Base-by-base conservation (phyloP, 1,140 invertebrate species). In the Brachionus manjavacas region DNA sequence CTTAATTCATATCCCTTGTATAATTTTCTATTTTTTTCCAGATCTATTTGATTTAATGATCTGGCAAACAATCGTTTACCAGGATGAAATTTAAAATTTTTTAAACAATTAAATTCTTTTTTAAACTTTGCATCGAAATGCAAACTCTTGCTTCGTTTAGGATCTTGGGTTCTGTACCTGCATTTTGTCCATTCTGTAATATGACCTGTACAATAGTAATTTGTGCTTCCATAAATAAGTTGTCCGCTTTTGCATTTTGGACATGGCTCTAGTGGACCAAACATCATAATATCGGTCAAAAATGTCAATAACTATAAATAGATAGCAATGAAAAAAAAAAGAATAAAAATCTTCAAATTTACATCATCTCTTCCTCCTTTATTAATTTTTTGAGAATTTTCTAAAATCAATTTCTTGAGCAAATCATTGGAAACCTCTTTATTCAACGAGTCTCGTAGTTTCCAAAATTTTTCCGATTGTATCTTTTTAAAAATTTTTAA, bases 141-240 rank as follows among this genome's bases (percentile, higher is more conserved):
- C 86, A 96, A 95, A 64, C 91, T 88, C n/a, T 87, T 91, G 14
- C 7, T 23, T 79, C 95, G 90, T 86, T 93, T 91, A 7, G 96
- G 96, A 23, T 93, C 91, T 86, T 92, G 92, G 0, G 92, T 92
- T 8, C 92, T 87, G 86, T 93, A 92, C 52, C 91, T 90, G 88
- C 97, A 99, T 89, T 94, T 95, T 0, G 94, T 93, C 94, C 95
- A 99, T 88, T 96, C 96, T 23, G 93, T 93, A 41, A 96, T 86
- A 88, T 94, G 90, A 52, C 96, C 96, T 85, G 88, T 90, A 87
- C 95, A 97, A 84, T 91, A 89, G 87, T 96, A 97, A 0, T 93
- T 94, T 86, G 92, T 92, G 86, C 93, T 93, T 81, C 92, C 92
- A 85, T 92, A 93, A 72, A 72, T 83, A 25, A 74, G 81, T 91